A percentile compares a stretch with the other conserved stretches of the same genome.
Conservation (phyloP, 1,140 invertebrate species). For the Drosophila sucinea region DNA sequence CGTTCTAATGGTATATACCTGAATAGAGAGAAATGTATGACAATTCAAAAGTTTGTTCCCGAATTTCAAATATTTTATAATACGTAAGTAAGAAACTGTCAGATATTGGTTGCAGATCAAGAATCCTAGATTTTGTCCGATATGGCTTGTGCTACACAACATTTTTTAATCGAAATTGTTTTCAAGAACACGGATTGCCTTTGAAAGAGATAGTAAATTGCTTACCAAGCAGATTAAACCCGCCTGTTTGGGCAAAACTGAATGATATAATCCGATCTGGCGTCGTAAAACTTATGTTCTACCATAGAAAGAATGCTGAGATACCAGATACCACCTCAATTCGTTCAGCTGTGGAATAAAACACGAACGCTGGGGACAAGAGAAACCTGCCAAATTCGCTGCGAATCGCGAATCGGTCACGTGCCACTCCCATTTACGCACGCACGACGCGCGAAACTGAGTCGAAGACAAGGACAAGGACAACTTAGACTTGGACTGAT, state of each 20-base stretch:
- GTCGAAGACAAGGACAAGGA: constrained; percentile 5
- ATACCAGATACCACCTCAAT: too few relatives aligned
- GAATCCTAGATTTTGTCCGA: too few relatives aligned
- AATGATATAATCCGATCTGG: neutral
- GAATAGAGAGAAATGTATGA: too few relatives aligned
- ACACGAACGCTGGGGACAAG: neutral
- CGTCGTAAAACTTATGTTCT: neutral
- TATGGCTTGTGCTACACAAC: too few relatives aligned
- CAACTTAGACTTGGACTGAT: constrained; percentile 24
- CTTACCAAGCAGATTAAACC: neutral
- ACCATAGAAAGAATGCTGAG: neutral
- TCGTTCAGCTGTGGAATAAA: neutral
- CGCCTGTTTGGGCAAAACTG: neutral
- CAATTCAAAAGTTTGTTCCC: too few relatives aligned
- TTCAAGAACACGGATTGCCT: too few relatives aligned
- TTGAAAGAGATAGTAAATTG: neutral
- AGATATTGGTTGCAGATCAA: too few relatives aligned
- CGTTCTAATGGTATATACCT: too few relatives aligned
- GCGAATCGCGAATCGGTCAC: constrained; percentile 27
- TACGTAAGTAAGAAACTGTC: too few relatives aligned
- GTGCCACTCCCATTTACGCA: constrained; percentile 41
- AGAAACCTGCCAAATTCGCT: neutral
- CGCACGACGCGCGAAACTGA: constrained; percentile 27
- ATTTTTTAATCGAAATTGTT: too few relatives aligned
- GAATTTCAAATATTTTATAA: too few relatives aligned